Conservation (phyloP, 2,797 vertebrate species). For the Luscinia megarhynchos region DNA sequence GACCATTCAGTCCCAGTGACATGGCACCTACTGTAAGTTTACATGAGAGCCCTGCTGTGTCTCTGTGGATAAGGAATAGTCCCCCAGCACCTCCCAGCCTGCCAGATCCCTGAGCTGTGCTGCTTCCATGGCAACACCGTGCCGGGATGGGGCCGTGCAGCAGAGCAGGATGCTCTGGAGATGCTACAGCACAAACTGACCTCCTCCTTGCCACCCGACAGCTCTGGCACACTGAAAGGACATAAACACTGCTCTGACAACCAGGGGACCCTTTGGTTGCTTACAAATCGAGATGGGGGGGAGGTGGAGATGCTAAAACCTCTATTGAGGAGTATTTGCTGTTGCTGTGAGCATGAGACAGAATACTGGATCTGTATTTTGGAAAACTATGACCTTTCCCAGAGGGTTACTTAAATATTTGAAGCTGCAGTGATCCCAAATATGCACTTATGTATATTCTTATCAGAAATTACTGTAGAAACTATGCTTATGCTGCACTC, state of each 20-base stretch:
- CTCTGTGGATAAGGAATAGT: not conserved
- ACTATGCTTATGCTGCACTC: slow-evolving; percentile 26
- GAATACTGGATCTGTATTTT: slow-evolving; percentile 13
- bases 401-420: slow-evolving; percentile 65
- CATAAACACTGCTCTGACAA: not conserved
- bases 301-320: not conserved
- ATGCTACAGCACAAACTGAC: not conserved
- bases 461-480: not conserved
- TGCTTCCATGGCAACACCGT: not conserved
- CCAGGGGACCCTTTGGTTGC: not conserved
- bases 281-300: not conserved
- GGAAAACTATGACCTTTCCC: slow-evolving; percentile 59
- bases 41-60: not conserved
- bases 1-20: not conserved
- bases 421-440: slow-evolving; percentile 26
- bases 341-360: not conserved
- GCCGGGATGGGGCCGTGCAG: not conserved
- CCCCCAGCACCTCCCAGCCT: not conserved
- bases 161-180: not conserved
- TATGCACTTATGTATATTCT: slow-evolving; percentile 30
- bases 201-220: not conserved
- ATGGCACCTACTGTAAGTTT: rapidly evolving
- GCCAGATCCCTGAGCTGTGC: not conserved
- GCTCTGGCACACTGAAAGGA: not conserved
- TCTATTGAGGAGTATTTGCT: not conserved